phyloP scores from a whole-genome alignment of 2,113 vertebrate species.

The Xenopus borealis region DNA sequence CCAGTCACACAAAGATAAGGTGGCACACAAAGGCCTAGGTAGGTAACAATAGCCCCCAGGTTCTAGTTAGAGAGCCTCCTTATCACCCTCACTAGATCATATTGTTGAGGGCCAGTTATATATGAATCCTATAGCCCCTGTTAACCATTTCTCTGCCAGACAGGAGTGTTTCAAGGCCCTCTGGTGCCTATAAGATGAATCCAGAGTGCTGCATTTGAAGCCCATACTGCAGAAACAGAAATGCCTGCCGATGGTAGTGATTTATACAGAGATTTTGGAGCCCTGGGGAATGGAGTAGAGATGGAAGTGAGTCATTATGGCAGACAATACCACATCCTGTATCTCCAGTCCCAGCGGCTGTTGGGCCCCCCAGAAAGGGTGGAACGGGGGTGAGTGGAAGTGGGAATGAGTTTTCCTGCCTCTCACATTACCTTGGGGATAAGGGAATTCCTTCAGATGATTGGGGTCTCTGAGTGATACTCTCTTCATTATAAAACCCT shows the following conservation, averaged over 20 bases:
- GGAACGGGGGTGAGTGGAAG: constrained; percentile 3
- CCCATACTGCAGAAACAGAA: not conserved
- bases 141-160: too few relatives aligned
- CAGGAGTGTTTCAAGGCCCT: not conserved
- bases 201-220: not conserved
- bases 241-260: not conserved
- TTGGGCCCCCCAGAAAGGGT: not conserved
- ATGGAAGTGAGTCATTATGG: constrained; percentile 22
- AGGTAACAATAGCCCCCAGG: too few relatives aligned
- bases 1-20: too few relatives aligned
- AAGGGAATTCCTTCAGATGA: constrained; percentile 7
- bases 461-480: constrained; percentile 17
- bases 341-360: not conserved
- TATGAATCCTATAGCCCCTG: too few relatives aligned
- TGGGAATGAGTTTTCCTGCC: constrained; percentile 14
- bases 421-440: not conserved
- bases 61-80: too few relatives aligned
- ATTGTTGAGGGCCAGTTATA: too few relatives aligned
- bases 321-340: constrained; percentile 20
- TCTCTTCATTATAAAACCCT: not conserved
- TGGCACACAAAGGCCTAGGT: too few relatives aligned
- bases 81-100: too few relatives aligned
- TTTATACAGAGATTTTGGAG: not conserved
- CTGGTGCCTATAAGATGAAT: not conserved
- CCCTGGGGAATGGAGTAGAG: not conserved